Percentiles rank a stretch among this genome's conserved stretches.
Conservation (phyloP, 2,888 invertebrate species). For the Caenorhabditis doughertyi region DNA sequence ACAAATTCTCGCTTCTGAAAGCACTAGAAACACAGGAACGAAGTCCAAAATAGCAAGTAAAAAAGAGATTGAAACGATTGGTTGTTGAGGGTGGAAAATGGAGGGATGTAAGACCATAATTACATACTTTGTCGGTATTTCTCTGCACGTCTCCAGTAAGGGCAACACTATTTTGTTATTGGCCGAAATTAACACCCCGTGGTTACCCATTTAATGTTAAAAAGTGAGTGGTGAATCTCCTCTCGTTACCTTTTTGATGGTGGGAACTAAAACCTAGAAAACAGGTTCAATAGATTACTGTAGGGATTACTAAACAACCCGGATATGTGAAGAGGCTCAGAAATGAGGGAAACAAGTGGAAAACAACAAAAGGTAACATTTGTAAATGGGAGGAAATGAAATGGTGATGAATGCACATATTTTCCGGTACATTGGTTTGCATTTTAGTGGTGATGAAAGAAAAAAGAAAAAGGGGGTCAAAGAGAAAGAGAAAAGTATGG, state of each 20-base stretch:
- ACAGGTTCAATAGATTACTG: slow-evolving; percentile 29
- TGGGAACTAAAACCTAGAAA: not conserved
- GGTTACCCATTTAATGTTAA: slow-evolving; percentile 21
- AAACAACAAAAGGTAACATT: slow-evolving; percentile 34
- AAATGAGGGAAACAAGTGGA: slow-evolving; percentile 11
- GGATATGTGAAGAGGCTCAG: not conserved
- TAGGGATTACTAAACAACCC: not conserved
- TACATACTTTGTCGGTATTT: slow-evolving; percentile 54
- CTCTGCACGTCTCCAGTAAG: slow-evolving; percentile 12
- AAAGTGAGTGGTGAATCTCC: too few relatives aligned
- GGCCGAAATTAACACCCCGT: slow-evolving; percentile 51
- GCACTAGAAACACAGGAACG: too few relatives aligned
- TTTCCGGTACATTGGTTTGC: slow-evolving; percentile 49
- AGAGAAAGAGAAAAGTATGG: not conserved
- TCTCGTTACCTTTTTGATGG: too few relatives aligned
- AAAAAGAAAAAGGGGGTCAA: not conserved
- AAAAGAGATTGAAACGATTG: not conserved
- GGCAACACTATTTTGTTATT: slow-evolving; percentile 29
- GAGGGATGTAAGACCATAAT: slow-evolving; percentile 19
- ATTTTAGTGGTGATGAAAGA: slow-evolving; percentile 29
- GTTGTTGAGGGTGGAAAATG: not conserved
- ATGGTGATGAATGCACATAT: slow-evolving; percentile 28
- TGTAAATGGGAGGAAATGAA: slow-evolving; percentile 21
- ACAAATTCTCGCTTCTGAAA: too few relatives aligned
- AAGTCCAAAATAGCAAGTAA: not conserved